phyloP scores from a whole-genome alignment of 2,797 vertebrate species.

The Malurus leucopterus region DNA sequence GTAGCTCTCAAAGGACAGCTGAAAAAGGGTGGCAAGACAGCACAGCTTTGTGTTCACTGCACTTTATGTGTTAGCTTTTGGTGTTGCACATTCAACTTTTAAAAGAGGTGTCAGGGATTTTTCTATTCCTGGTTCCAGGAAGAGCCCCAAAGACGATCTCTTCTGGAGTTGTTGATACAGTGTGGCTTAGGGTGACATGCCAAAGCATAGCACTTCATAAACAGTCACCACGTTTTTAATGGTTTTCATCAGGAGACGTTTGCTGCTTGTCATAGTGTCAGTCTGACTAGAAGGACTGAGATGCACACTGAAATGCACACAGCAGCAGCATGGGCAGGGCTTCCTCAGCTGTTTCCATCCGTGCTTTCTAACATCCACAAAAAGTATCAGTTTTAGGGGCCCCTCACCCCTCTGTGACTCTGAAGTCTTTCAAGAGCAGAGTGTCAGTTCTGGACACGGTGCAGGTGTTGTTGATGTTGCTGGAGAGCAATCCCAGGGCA shows the following conservation, averaged over 20 bases:
- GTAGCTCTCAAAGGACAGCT: neutral
- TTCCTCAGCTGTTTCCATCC: neutral
- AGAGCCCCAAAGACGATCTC: neutral
- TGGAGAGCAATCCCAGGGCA: neutral
- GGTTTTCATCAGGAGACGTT: conserved; percentile 6
- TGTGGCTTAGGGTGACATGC: neutral
- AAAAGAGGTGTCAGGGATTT: neutral
- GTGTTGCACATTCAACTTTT: neutral
- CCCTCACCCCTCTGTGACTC: neutral
- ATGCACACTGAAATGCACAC: neutral
- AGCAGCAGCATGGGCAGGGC: neutral
- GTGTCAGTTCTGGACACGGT: neutral
- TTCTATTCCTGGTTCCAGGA: neutral
- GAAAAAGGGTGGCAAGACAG: neutral
- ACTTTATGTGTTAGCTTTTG: neutral
- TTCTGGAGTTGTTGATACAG: neutral
- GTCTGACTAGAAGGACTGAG: neutral
- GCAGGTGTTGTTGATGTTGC: neutral
- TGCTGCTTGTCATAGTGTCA: neutral
- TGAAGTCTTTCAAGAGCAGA: neutral
- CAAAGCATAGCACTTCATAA: neutral
- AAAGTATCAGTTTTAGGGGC: neutral
- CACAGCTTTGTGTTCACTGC: conserved; percentile 6
- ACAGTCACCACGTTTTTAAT: neutral
- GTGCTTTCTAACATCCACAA: neutral